phyloP scores from a whole-genome alignment of 1,140 invertebrate genomes.

The Philotrypesis tridentata region DNA sequence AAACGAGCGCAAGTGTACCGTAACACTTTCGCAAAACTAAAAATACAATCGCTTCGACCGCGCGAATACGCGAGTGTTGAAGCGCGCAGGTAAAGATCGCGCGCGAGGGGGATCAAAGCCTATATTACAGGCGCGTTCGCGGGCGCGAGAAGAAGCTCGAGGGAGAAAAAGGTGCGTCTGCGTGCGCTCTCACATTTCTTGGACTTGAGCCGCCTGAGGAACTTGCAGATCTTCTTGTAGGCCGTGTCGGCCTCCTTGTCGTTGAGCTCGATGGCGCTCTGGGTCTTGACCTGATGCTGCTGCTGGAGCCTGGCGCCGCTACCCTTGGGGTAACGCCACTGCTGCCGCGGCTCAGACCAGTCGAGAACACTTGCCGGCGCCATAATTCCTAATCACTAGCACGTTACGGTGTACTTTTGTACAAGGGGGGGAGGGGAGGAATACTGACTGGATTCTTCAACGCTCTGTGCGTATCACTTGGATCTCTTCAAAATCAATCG shows the following conservation, averaged over 20 bases:
- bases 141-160: too few relatives aligned
- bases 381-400: conserved; percentile 53
- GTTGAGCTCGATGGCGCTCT: conserved; percentile 60
- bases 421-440: too few relatives aligned
- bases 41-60: too few relatives aligned
- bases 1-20: not conserved
- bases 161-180: not conserved
- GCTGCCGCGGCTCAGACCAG: conserved; percentile 68
- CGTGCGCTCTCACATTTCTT: conserved; percentile 67
- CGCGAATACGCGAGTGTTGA: too few relatives aligned
- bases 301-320: conserved; percentile 26
- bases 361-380: conserved; percentile 65
- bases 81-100: too few relatives aligned
- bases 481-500: too few relatives aligned
- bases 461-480: too few relatives aligned
- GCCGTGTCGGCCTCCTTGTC: conserved; percentile 63
- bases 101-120: too few relatives aligned
- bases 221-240: conserved; percentile 71
- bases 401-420: not conserved
- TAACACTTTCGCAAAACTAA: not conserved
- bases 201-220: conserved; percentile 62
- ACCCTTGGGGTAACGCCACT: conserved; percentile 67
- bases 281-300: conserved; percentile 55
- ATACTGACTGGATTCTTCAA: not conserved
- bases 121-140: too few relatives aligned